Evolutionary conservation across 2,888 invertebrate genomes (phyloP), one percentile per base, ranked within the genome.

Genomic region (Hydropsyche betteni): DNA sequence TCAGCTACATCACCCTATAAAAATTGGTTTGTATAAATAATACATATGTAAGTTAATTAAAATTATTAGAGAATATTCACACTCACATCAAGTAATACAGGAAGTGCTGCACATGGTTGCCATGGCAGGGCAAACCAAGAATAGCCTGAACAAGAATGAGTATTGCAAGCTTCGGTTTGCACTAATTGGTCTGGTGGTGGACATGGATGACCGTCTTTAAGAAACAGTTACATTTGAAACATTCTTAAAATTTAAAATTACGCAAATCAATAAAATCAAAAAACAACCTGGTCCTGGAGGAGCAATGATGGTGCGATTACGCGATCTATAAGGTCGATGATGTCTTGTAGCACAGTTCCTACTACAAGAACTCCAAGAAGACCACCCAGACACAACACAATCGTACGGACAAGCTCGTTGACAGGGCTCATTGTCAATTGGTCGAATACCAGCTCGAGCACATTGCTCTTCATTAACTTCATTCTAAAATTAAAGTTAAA

Each of bases 401-500:
- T 92, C 92, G n/a, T 89, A 88, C 0, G 91, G 89, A 82, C 91
- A 91, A 1, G 91, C 90, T 79, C 91, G 88, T 79, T 89, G 87
- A 81, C 92, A 92, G 6, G 88, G 86, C 81, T 89, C 89, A 51
- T 84, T 86, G 58, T 86, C 85, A 0, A 86, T 83, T 0, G 89
- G 89, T 77, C 82, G 81, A 0, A 86, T 83, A 0, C 86, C 85
- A 0, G 84, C 84, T 0, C 86, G 85, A 55, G 85, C 84, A 81
- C 89, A 89, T 85, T 88, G 87, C 0, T 86, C 87, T 8, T 87
- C 86, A 38, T 44, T 44, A 24, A 58, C 72, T 50, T 72, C 72
- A 38, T 36, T 72, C 72, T 72, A 38, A 58, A 72, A 36, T n/a
- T 2, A 38, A 61, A 24, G 5, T 38, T 2, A 68, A 7, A 58